A percentile compares a stretch with the other conserved stretches of the same genome.
phyloP scores from a whole-genome alignment of 2,113 vertebrate species.

The Onychostoma macrolepis region DNA sequence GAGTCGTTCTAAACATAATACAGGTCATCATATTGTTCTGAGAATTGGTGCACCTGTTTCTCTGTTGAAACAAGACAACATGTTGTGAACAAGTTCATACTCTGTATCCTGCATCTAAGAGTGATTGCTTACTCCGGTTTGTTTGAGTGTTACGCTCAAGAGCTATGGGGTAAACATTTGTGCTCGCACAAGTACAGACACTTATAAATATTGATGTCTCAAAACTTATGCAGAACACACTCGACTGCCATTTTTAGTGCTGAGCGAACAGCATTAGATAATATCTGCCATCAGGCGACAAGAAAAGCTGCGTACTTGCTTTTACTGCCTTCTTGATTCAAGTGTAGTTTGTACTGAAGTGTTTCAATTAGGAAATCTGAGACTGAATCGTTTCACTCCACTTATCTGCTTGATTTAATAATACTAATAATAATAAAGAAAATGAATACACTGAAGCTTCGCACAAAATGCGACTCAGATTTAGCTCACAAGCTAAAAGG shows the following conservation, averaged over 20 bases:
- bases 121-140: constrained; percentile 24
- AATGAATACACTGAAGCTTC: too few species aligned
- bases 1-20: constrained; percentile 41
- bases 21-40: neutral
- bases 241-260: constrained; percentile 15
- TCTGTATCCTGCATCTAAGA: constrained; percentile 17
- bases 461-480: constrained; percentile 7
- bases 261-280: constrained; percentile 11
- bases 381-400: neutral
- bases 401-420: constrained; percentile 3
- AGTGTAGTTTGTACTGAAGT: neutral
- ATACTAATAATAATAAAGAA: neutral
- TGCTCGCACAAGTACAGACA: constrained; percentile 18
- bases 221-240: constrained; percentile 27
- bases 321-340: neutral
- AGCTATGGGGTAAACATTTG: constrained; percentile 29
- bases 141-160: constrained; percentile 28
- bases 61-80: constrained; percentile 9
- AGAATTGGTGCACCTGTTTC: neutral
- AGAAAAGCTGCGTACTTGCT: neutral
- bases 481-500: constrained; percentile 27
- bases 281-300: constrained; percentile 19
- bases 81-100: neutral
- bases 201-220: constrained; percentile 37
- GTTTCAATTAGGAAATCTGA: neutral